Evolutionary conservation across 1,140 invertebrate genomes (phyloP).

Genomic region (Meloidogyne floridensis): DNA sequence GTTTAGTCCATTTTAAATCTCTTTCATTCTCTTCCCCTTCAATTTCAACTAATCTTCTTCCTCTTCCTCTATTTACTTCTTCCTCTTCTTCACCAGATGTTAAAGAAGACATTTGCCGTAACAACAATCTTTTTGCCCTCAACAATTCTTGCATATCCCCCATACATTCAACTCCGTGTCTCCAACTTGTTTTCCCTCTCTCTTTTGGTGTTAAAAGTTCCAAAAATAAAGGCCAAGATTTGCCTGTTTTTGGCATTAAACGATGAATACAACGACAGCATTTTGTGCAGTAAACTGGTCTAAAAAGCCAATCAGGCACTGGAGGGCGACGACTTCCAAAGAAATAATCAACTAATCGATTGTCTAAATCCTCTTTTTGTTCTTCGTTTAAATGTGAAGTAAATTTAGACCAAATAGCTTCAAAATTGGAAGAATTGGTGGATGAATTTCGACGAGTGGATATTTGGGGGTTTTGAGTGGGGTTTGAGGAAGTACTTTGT

Average conservation of each 20-base stretch:
- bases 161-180: neutral
- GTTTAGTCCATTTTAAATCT: neutral
- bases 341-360: constrained; percentile 19
- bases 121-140: constrained; percentile 8
- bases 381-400: constrained; percentile 18
- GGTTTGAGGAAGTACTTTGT: neutral
- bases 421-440: neutral
- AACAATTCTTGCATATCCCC: constrained; percentile 12
- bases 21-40: neutral
- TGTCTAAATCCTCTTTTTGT: constrained; percentile 20
- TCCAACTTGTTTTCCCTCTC: neutral
- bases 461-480: neutral
- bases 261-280: constrained; percentile 12
- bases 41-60: constrained; percentile 9
- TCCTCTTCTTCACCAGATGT: neutral
- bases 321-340: constrained; percentile 5
- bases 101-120: constrained; percentile 4
- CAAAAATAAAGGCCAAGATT: constrained; percentile 19
- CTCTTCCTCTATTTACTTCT: constrained; percentile 9
- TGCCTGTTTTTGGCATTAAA: neutral
- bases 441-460: neutral
- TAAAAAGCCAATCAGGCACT: constrained; percentile 26
- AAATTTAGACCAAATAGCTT: constrained; percentile 9
- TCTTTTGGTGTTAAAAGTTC: constrained; percentile 19
- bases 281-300: constrained; percentile 20